phyloP scores from a whole-genome alignment of 1,140 invertebrate genomes.

The Sweltsa coloradensis region DNA sequence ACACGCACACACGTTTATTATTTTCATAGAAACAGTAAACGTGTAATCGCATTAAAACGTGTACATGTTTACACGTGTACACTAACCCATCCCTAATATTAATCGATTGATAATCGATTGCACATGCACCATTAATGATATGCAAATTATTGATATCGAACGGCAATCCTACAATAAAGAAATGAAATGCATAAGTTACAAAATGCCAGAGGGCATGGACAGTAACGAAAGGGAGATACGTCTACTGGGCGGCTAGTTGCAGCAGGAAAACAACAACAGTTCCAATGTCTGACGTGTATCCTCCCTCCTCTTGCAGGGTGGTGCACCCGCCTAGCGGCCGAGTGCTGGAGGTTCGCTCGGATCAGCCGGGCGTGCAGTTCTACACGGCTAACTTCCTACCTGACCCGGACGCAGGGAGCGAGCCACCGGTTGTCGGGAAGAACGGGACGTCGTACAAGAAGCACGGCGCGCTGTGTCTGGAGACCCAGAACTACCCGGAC shows the following conservation, averaged over 20 bases:
- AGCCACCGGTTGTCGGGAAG: constrained; percentile 49
- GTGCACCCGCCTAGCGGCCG: constrained; percentile 56
- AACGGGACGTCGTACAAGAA: constrained; percentile 50
- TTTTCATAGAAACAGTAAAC: too few species aligned
- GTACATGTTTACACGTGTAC: too few species aligned
- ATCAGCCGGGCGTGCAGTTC: constrained; percentile 84
- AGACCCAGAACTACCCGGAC: constrained; percentile 88
- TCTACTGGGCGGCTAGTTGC: background rate
- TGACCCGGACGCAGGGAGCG: constrained; percentile 25
- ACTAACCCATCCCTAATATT: too few species aligned
- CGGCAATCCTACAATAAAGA: too few species aligned
- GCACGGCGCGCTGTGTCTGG: constrained; percentile 76
- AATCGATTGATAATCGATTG: too few species aligned
- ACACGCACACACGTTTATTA: too few species aligned
- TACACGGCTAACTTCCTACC: constrained; percentile 76
- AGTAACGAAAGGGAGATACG: background rate
- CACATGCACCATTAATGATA: too few species aligned
- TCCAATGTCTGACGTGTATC: background rate
- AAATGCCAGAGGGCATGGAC: constrained; percentile 6
- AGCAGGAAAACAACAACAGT: constrained; percentile 3
- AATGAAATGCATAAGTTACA: too few species aligned
- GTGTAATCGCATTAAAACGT: too few species aligned
- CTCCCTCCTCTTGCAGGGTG: constrained; percentile 38
- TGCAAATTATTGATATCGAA: too few species aligned
- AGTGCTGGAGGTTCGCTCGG: constrained; percentile 59